Base-by-base conservation (phyloP, 2,797 vertebrate genomes). In the Rhinophrynus dorsalis region DNA sequence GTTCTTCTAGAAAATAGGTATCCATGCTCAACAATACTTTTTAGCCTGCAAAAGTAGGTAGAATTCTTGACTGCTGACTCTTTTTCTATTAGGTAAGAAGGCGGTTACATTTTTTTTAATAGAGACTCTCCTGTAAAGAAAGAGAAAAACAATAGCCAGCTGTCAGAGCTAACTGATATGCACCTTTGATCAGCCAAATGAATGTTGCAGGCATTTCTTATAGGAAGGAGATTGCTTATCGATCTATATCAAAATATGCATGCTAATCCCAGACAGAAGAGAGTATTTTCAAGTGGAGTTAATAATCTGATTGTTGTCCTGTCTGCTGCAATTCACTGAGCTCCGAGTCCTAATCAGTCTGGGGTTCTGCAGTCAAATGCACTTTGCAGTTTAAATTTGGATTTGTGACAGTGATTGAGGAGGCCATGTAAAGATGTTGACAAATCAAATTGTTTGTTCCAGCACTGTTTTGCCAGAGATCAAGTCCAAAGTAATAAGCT, bases 221-320 rank as follows among this genome's bases (percentile, higher is more conserved):
- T 96, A 94, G 96, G 92, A 94, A 96, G 97, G 96, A 98, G 97
- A 99, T 99, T 99, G 97, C 95, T 98, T 99, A 99, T 99, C 96
- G 96, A 99, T 99, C 96, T 98, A 96, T 98, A 98, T 99, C 92
- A 98, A 97, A 99, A 99, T 99, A 99, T 99, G 96, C 97, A 99
- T 97, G 95, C 93, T 98, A 99, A 98, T 99, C 95, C 89, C 78
- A 56, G 85, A 89, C 91, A 92, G 90, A 88, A 82, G 85, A 93
- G 94, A 95, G 94, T 95, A 96, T 97, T 97, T 97, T 94, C 97
- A 93, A 96, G 94, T 92, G 83, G 91, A 97, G 95, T 97, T 98
- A 98, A 96, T 97, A 98, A 97, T 98, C 96, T 98, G 95, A 96
- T 95, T 91, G 93, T 94, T 90, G 92, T 90, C 93, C 94, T 98